Base-by-base conservation (phyloP, 2,113 vertebrate genomes). In the Colius striatus region DNA sequence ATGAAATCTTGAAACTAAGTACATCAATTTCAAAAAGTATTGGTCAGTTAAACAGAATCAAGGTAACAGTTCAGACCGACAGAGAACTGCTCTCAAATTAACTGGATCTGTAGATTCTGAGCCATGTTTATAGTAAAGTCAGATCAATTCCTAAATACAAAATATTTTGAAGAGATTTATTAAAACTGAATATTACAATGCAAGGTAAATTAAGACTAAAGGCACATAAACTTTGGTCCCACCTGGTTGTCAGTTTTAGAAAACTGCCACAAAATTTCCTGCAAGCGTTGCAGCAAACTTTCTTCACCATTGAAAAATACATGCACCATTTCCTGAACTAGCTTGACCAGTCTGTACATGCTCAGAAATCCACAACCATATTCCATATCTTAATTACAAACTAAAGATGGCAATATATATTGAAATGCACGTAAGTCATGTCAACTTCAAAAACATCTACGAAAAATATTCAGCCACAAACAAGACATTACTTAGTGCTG, bases 161-260 rank as follows among this genome's bases (percentile, higher is more conserved):
- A 98, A 98, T 98, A 98, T 98, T 98, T 98, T 98, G 98, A 98
- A 98, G 95, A 98, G 96, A 97, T 98, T 98, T 98, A 98, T 98
- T 98, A 98, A 98, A 98, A 98, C 98, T 98, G 97, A 98, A 98
- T 98, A 98, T 98, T 98, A 98, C 98, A 98, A 98, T 98, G 98
- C 97, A 98, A 98, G 98, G 98, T 98, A 99, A 98, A 98, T 98
- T 98, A 99, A 99, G 98, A 98, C 99, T 98, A 98, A 99, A 99
- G 99, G 99, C 99, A 99, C 99, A 98, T 98, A 98, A 98, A 99
- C 98, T 99, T 99, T 99, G 99, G 99, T 99, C 99, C 99, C 98
- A 99, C 98, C 97, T 98, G 98, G 98, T 98, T 98, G 98, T 98
- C 99, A 98, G 98, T 98, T 98, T 98, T 97, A 97, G 96, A 97